A percentile compares a stretch with the other conserved stretches of the same genome.
These are phyloP conservation scores for Lasioglossum morio DNA, from an alignment of 2,888 invertebrate species.

Conservation along the genomic window DNA sequence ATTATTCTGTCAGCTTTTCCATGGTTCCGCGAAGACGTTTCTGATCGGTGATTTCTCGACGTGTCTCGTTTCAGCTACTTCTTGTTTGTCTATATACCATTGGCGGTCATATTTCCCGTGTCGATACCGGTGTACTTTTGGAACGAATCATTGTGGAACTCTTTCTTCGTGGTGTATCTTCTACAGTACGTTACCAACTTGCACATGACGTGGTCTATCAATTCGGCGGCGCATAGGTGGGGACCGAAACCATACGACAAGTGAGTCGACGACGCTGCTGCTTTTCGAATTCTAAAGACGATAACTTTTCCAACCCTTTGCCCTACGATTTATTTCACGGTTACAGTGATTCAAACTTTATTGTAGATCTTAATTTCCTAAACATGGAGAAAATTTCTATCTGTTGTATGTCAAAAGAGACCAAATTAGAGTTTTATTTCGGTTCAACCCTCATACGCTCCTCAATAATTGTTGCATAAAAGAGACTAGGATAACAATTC, in stretches of 20 bases:
- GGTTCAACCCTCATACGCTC: no score
- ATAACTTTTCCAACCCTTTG: no score
- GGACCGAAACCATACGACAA: constrained; percentile 68
- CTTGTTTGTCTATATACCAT: constrained; percentile 86
- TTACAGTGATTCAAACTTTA: no score
- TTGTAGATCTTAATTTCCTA: no score
- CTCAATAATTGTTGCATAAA: no score
- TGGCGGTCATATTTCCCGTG: constrained; percentile 88
- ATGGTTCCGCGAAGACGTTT: neutral
- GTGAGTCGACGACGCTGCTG: constrained; percentile 53
- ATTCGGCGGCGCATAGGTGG: constrained; percentile 89
- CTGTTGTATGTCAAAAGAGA: no score
- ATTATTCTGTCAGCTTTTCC: neutral
- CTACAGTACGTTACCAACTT: constrained; percentile 88
- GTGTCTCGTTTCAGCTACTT: constrained; percentile 87
- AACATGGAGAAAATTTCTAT: no score
- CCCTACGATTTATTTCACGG: no score
- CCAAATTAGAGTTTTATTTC: no score
- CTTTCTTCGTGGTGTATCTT: constrained; percentile 88
- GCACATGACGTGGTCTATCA: constrained; percentile 93
- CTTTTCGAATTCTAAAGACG: no score
- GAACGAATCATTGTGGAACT: constrained; percentile 88
- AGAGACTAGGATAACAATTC: no score
- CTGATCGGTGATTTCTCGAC: neutral
- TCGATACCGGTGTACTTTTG: constrained; percentile 89